Percentiles rank a stretch among this genome's conserved stretches.
Evolutionary conservation across 1,140 invertebrate species (phyloP).

Genomic region (Bradysia coprophila): DNA sequence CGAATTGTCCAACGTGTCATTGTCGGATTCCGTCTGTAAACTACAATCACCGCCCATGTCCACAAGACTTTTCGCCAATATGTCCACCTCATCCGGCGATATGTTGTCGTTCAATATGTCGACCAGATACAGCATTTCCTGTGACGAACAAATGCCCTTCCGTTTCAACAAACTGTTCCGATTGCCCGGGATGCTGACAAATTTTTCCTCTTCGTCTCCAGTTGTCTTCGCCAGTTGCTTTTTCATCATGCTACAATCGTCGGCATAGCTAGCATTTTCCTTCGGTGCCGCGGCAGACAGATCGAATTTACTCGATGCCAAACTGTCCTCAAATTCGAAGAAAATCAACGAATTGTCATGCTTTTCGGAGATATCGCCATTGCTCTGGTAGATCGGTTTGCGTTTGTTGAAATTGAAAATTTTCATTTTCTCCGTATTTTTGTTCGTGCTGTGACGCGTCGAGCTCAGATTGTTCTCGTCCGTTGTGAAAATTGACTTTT

Average conservation of each 20-base stretch:
- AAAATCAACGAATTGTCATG: slow-evolving; percentile 1
- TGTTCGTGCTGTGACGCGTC: not conserved
- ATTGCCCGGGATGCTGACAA: not conserved
- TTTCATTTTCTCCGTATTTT: slow-evolving; percentile 3
- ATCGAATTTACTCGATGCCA: not conserved
- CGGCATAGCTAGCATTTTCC: too few relatives aligned
- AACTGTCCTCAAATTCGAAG: slow-evolving; percentile 2
- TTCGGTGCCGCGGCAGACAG: too few relatives aligned
- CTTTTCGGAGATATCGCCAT: not conserved
- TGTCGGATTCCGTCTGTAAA: slow-evolving; percentile 1
- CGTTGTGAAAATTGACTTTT: slow-evolving; percentile 2
- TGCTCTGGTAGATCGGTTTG: not conserved
- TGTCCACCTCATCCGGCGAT: slow-evolving; percentile 1
- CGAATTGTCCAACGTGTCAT: not conserved
- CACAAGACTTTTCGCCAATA: slow-evolving; percentile 3
- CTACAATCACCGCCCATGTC: slow-evolving; percentile 3
- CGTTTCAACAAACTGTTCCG: slow-evolving; percentile 1
- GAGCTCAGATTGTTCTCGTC: slow-evolving; percentile 2
- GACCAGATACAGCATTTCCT: slow-evolving; percentile 4
- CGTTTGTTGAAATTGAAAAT: slow-evolving; percentile 2
- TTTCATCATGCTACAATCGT: too few relatives aligned
- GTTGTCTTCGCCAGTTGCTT: too few relatives aligned
- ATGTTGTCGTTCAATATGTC: slow-evolving; percentile 4
- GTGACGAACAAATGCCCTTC: slow-evolving; percentile 4
- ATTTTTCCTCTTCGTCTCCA: not conserved